These are phyloP conservation scores for Pogonocherus hispidulus DNA, from an alignment of 2,888 invertebrate species.

Conservation along the genomic window DNA sequence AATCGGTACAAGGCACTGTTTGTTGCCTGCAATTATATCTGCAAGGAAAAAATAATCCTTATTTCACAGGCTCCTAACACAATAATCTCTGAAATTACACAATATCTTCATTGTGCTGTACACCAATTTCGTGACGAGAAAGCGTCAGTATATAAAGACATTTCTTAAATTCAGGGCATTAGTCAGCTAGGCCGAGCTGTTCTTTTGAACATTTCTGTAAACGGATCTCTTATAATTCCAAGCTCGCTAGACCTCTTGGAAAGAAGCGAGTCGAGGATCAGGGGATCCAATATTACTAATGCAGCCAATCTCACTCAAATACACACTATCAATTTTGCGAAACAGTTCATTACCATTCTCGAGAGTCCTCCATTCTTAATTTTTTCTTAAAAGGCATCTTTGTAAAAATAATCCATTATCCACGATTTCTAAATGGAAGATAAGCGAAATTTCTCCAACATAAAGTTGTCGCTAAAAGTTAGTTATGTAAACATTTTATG, in stretches of 20 bases:
- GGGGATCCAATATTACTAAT: constrained; percentile 5
- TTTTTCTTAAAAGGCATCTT: not conserved
- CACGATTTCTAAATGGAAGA: not conserved
- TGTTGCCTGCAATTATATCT: no score
- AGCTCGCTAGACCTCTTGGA: not conserved
- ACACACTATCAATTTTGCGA: constrained; percentile 4
- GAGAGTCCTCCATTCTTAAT: not conserved
- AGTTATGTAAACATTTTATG: not conserved
- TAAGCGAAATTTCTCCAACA: not conserved
- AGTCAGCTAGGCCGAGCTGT: not conserved
- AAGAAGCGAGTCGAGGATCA: not conserved
- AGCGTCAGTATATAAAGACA: not conserved
- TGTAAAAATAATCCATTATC: constrained; percentile 3
- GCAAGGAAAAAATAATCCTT: no score
- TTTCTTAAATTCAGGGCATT: not conserved
- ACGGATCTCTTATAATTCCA: not conserved
- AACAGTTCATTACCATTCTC: constrained; percentile 4
- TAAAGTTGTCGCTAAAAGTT: not conserved
- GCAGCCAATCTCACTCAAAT: constrained; percentile 2
- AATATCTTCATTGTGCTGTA: not conserved
- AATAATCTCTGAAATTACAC: no score
- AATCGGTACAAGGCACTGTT: no score
- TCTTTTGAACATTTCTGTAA: constrained; percentile 2
- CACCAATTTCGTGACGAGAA: not conserved
- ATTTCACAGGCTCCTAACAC: no score